Base-by-base conservation (phyloP, 2,797 vertebrate species). In the Protosalanx chinensis region DNA sequence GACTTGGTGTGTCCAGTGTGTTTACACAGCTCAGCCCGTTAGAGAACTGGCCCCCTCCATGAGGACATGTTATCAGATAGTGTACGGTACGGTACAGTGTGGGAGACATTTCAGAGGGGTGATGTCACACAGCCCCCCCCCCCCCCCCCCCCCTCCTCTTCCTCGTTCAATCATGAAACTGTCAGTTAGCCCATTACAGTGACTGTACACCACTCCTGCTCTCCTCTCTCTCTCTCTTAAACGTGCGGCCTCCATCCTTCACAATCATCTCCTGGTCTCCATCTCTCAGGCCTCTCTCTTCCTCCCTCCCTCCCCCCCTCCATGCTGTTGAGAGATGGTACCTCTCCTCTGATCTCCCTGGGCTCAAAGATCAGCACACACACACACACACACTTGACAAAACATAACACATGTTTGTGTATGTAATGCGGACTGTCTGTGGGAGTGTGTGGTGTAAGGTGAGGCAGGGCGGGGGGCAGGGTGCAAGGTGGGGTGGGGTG, bases 271-370 rank as follows among this genome's bases (percentile, higher is more conserved):
- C 62, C 6, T 16, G 33, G 32, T 20, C 33, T 37, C 0, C 6
- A 8, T 37, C 16, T 7, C 33, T 27, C 35, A 27, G 23, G 23
- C 5, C 8, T 46, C 63, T 27, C 59, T 3, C 23, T 23, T 33
- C 4, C 33, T 12, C 16, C 6, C 5, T 1, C 35, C 10, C 29
- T 64, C 56, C 1, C 8, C 23, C 64, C 6, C 46, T 30, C 27
- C 29, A n/a, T 66, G n/a, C 18, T 23, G 10, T 49, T 66, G 18
- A 35, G 62, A 29, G 63, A 46, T 8, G 29, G 4, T 49, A 5
- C 57, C 35, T 41, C 35, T 41, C 33, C 20, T 33, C 63, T 18
- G 23, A 29, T 80, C 80, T 76, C 69, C 8, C 68, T 35, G 58
- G 59, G 10, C 51, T 67, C 62, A 41, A 69, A 13, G 46, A 57